phyloP scores from a whole-genome alignment of 2,888 invertebrate species.

The Eupithecia inturbata region DNA sequence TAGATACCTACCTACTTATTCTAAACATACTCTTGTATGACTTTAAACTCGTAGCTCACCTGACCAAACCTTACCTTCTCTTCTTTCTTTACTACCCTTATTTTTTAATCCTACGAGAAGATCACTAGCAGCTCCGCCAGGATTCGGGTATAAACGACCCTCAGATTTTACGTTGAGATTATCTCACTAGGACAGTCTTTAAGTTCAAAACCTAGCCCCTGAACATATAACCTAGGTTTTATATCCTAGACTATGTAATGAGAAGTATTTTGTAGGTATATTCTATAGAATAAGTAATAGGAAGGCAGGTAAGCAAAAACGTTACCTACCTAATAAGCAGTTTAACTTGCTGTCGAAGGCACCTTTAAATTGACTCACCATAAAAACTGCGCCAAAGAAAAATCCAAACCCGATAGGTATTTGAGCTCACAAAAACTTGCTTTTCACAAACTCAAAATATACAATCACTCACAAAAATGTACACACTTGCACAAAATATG shows the following conservation, averaged over 20 bases:
- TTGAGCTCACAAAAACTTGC: slow-evolving; percentile 65
- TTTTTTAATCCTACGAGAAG: background rate
- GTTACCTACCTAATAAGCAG: slow-evolving; percentile 4
- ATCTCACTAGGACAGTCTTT: background rate
- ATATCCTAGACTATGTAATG: background rate
- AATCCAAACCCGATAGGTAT: slow-evolving; percentile 66
- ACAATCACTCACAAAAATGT: slow-evolving; percentile 57
- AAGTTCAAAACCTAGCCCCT: background rate
- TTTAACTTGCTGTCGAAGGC: slow-evolving; percentile 29
- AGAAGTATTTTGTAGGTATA: background rate
- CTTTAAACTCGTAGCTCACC: too few species aligned
- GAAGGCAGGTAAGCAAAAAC: slow-evolving; percentile 9
- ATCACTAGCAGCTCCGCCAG: background rate
- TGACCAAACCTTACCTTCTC: background rate
- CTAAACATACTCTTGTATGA: background rate
- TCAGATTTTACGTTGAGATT: background rate
- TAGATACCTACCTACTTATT: too few species aligned
- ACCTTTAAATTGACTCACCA: slow-evolving; percentile 68
- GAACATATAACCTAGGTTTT: background rate
- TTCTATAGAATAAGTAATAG: background rate
- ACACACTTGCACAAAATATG: slow-evolving; percentile 34
- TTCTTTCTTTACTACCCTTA: background rate
- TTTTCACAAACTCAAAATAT: slow-evolving; percentile 61
- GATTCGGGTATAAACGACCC: background rate
- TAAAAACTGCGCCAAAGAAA: slow-evolving; percentile 69